Base-by-base conservation (phyloP, 2,113 vertebrate species). In the Phalacrocorax aristotelis region DNA sequence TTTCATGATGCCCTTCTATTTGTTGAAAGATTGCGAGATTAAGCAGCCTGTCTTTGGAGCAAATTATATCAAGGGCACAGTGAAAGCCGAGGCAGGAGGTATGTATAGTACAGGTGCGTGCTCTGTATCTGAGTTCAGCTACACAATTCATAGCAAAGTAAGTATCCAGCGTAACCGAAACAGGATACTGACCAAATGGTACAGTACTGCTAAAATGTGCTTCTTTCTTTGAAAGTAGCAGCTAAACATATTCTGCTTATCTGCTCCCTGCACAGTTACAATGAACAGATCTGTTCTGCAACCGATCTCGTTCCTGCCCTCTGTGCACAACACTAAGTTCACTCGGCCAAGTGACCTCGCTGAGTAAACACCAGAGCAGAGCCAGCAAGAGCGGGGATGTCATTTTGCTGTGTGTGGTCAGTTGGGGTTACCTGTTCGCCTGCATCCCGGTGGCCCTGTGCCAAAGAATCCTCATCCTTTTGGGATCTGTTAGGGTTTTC, bases 1-100 rank as follows among this genome's bases (percentile, higher is more conserved):
- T 15, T 99, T 99, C 46, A 98, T 99, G 99, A 99, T 99, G 99
- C 99, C 99, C 6, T 99, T 99, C 93, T 99, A 99, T 92, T 98
- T 99, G 93, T 98, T 99, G 98, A 99, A 99, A 97, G 99, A 99
- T 87, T 99, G 99, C 88, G 99, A 99, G 97, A 98, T 99, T 94
- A 99, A 99, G 91, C 99, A 99, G 85, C 99, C 99, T 5, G 99
- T 99, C 44, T 98, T 99, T 36, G 99, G 99, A 52, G 99, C 99
- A 55, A 99, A 99, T 97, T 99, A 99, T 83, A 98, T 99, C 96
- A 99, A 99, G 95, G 99, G 99, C 5, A 98, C 94, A 2, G 98
- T 99, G 95, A 98, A 87, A 75, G 99, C 99, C 4, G 99, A 99
- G 95, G 98, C 99, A 55, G 99, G 98, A 98, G 99, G 99, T 99